These are phyloP conservation scores for Volucella zonaria DNA, from an alignment of 2,888 invertebrate genomes.

Conservation along the genomic window DNA sequence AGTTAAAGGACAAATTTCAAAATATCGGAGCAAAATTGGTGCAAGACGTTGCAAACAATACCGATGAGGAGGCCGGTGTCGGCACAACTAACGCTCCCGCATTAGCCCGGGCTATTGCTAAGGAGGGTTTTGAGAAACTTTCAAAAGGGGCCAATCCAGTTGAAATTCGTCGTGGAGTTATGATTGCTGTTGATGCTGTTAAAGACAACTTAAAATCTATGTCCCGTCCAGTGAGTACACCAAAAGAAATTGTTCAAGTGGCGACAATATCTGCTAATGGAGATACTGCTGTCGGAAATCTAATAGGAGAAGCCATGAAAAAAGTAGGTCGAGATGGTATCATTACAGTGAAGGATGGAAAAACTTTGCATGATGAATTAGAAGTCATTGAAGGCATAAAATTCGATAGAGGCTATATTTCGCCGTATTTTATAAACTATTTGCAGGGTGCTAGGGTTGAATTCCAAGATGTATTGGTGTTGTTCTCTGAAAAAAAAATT, in stretches of 20 bases:
- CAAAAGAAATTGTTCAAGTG: slow-evolving; percentile 99
- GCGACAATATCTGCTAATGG: slow-evolving; percentile 99
- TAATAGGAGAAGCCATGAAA: slow-evolving; percentile 99
- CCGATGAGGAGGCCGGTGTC: slow-evolving; percentile 99
- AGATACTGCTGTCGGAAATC: slow-evolving; percentile 93
- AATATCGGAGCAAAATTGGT: slow-evolving; percentile 99
- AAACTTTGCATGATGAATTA: slow-evolving; percentile 96
- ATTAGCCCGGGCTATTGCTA: slow-evolving; percentile 97
- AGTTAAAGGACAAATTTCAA: slow-evolving; percentile 99
- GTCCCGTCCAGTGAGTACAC: slow-evolving; percentile 97
- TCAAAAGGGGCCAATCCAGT: slow-evolving; percentile 98
- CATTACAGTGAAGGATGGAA: slow-evolving; percentile 99
- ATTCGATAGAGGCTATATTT: slow-evolving; percentile 99
- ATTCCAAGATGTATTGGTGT: slow-evolving; percentile 96
- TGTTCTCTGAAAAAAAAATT: slow-evolving; percentile 99
- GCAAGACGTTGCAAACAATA: slow-evolving; percentile 99
- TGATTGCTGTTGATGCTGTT: slow-evolving; percentile 96
- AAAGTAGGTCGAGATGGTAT: slow-evolving; percentile 98
- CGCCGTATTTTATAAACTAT: slow-evolving; percentile 99
- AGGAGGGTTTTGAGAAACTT: slow-evolving; percentile 99
- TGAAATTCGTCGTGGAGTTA: slow-evolving; percentile 96
- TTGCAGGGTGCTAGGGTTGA: slow-evolving; percentile 99
- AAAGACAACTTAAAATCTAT: slow-evolving; percentile 93
- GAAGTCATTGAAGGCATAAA: slow-evolving; percentile 99
- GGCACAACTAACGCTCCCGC: slow-evolving; percentile 99